phyloP scores from a whole-genome alignment of 2,113 vertebrate species.

The Benthochromis sp. region DNA sequence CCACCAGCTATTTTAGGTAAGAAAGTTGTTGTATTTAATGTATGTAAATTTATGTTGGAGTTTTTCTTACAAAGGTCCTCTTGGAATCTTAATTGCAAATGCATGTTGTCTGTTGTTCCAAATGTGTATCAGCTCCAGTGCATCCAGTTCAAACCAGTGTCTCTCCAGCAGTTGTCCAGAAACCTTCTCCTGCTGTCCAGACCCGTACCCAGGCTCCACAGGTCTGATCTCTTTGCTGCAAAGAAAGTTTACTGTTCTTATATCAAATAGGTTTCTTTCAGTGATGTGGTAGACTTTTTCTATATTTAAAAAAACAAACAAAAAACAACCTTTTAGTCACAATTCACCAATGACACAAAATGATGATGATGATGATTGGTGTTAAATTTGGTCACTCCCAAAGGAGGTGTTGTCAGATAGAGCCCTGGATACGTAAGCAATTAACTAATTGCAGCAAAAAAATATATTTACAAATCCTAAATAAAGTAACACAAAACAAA shows the following conservation, averaged over 20 bases:
- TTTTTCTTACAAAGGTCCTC: neutral
- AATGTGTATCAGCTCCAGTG: slow-evolving; percentile 33
- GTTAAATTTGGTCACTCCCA: neutral
- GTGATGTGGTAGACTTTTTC: neutral
- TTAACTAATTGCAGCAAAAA: neutral
- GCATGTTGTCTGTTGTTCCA: neutral
- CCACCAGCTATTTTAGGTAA: slow-evolving; percentile 52
- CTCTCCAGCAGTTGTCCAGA: slow-evolving; percentile 62
- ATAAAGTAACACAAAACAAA: neutral
- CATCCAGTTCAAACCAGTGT: slow-evolving; percentile 62
- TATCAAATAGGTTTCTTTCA: neutral
- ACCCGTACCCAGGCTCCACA: slow-evolving; percentile 66
- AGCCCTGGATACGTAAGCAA: neutral
- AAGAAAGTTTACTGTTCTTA: neutral
- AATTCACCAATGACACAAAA: neutral
- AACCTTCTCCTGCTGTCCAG: slow-evolving; percentile 63
- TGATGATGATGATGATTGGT: neutral
- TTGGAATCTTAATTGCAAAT: neutral
- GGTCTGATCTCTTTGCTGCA: slow-evolving; percentile 53
- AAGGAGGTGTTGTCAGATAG: neutral
- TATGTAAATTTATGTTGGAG: neutral
- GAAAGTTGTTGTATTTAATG: neutral
- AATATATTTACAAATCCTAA: neutral
- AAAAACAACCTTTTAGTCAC: neutral
- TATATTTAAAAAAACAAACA: neutral